phyloP scores from a whole-genome alignment of 2,797 vertebrate genomes.

The Salarias fasciatus region DNA sequence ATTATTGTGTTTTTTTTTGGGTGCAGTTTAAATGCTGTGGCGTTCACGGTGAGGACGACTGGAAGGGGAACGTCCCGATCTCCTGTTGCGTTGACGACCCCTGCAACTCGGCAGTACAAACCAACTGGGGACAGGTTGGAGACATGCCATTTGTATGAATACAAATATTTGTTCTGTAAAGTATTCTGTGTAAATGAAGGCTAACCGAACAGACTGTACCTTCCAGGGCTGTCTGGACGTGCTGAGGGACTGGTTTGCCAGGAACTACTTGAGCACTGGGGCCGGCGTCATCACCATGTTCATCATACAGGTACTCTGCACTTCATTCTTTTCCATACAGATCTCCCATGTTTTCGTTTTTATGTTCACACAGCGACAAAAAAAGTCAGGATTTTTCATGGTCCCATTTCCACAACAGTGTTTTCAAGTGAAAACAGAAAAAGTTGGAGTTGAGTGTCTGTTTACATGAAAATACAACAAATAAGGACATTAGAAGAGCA shows the following conservation, averaged over 20 bases:
- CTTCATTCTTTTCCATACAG: no score
- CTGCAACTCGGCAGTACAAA: constrained; percentile 25
- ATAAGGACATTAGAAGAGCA: no score
- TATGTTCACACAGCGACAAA: no score
- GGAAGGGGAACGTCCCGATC: constrained; percentile 57
- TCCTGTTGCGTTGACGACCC: constrained; percentile 72
- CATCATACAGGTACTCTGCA: constrained; percentile 73
- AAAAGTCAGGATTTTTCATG: no score
- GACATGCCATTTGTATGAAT: no score
- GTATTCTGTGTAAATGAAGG: no score
- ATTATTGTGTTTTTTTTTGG: background rate
- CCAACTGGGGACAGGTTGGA: constrained; percentile 69
- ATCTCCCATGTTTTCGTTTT: no score
- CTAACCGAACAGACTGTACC: background rate
- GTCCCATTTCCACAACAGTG: no score
- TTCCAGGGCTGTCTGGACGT: constrained; percentile 71
- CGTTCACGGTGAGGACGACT: constrained; percentile 63
- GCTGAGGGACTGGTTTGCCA: constrained; percentile 71
- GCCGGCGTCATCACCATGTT: constrained; percentile 73
- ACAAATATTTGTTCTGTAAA: no score
- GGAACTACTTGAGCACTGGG: constrained; percentile 69
- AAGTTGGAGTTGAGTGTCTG: no score
- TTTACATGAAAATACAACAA: no score
- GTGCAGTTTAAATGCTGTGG: constrained; percentile 77
- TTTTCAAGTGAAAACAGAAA: no score